phyloP scores from a whole-genome alignment of 2,888 invertebrate species.

The Drosophila austrosaltans region DNA sequence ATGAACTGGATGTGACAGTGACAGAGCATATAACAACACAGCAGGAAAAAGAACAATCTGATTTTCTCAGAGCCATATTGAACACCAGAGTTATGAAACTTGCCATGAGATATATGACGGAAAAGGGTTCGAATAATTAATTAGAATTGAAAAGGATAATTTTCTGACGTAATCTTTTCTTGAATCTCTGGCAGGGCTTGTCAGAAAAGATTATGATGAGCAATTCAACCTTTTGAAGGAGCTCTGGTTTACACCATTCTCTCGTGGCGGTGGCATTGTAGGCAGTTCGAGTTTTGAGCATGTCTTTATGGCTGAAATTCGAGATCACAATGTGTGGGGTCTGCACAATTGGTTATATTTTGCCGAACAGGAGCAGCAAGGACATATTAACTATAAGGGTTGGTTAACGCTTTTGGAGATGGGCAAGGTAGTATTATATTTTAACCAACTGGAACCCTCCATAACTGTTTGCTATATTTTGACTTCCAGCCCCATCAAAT shows the following conservation, averaged over 20 bases:
- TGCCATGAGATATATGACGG: slow-evolving; percentile 69
- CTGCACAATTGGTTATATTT: slow-evolving; percentile 81
- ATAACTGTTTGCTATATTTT: neutral
- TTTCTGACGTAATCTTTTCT: neutral
- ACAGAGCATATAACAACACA: slow-evolving; percentile 63
- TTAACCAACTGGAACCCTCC: neutral
- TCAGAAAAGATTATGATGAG: slow-evolving; percentile 59
- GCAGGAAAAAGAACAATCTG: slow-evolving; percentile 70
- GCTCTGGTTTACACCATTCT: slow-evolving; percentile 79
- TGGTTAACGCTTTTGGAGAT: slow-evolving; percentile 64
- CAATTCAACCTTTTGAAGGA: slow-evolving; percentile 72
- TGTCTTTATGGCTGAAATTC: slow-evolving; percentile 77
- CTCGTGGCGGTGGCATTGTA: slow-evolving; percentile 68
- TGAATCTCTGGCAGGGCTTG: slow-evolving; percentile 52
- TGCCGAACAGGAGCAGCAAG: slow-evolving; percentile 75
- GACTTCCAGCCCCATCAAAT: slow-evolving; percentile 62
- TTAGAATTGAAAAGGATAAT: neutral
- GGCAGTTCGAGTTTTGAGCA: slow-evolving; percentile 81
- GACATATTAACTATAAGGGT: slow-evolving; percentile 78
- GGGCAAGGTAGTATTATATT: slow-evolving; percentile 60
- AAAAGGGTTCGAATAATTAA: slow-evolving; percentile 46
- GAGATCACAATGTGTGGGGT: slow-evolving; percentile 71
- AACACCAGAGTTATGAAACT: slow-evolving; percentile 76
- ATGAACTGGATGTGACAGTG: slow-evolving; percentile 65
- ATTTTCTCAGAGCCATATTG: slow-evolving; percentile 73